phyloP scores from a whole-genome alignment of 2,797 vertebrate genomes.

The Chiloscyllium punctatum region DNA sequence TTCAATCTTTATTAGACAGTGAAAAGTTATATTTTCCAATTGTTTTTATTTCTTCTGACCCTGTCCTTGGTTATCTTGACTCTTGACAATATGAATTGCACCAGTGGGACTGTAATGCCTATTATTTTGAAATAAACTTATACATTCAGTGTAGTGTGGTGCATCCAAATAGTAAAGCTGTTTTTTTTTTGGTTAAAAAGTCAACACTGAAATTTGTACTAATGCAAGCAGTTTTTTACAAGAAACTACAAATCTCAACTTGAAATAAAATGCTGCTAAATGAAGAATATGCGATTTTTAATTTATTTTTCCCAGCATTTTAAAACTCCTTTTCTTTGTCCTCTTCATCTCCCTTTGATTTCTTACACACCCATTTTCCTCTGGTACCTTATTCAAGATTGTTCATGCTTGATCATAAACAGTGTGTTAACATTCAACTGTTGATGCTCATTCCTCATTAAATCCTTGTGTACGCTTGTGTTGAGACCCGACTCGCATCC shows the following conservation, averaged over 20 bases:
- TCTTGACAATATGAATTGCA: background rate
- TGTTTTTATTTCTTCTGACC: background rate
- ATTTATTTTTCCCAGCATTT: background rate
- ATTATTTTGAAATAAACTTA: background rate
- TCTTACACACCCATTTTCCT: background rate
- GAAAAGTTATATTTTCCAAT: background rate
- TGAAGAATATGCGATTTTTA: background rate
- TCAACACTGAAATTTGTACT: background rate
- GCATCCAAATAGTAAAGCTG: background rate
- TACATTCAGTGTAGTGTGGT: background rate
- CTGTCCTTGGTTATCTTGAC: background rate
- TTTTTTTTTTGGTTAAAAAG: background rate
- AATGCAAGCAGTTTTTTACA: background rate
- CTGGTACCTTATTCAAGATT: background rate
- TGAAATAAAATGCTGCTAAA: background rate
- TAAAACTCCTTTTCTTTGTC: background rate
- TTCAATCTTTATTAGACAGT: background rate
- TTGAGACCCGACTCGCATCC: background rate
- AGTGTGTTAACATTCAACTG: background rate
- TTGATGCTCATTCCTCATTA: background rate
- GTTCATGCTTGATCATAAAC: background rate
- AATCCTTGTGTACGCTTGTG: background rate
- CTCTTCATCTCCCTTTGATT: background rate
- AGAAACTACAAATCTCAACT: background rate
- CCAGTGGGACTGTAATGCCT: background rate